These are phyloP conservation scores for Lontra canadensis DNA, from an alignment of 2,113 vertebrate genomes.

Conservation along the genomic window DNA sequence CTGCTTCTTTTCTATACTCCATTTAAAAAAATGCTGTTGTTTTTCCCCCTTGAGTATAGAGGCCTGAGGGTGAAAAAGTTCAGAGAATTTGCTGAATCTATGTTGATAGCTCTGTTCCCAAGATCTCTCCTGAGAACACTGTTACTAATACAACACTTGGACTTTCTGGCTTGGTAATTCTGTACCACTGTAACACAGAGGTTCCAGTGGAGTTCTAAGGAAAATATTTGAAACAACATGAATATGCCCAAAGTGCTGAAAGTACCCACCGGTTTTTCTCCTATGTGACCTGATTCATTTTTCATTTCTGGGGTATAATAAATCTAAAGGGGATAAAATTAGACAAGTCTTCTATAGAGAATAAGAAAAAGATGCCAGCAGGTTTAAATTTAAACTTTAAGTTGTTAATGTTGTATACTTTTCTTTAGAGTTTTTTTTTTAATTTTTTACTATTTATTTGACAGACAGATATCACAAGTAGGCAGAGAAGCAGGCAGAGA, in stretches of 20 bases:
- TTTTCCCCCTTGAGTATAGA: neutral
- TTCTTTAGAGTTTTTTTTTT: neutral
- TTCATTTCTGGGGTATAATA: neutral
- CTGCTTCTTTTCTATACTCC: neutral
- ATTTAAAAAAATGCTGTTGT: neutral
- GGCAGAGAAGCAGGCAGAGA: too few relatives aligned
- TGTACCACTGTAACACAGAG: neutral
- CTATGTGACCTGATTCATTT: neutral
- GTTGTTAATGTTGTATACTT: neutral
- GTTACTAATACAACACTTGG: neutral
- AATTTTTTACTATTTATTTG: too few relatives aligned
- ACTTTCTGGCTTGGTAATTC: neutral
- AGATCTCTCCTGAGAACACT: neutral
- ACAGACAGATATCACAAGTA: too few relatives aligned
- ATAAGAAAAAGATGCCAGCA: neutral
- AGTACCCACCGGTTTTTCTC: neutral
- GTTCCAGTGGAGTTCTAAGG: neutral
- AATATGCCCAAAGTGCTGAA: constrained; percentile 2
- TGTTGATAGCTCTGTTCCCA: neutral
- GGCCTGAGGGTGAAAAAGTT: neutral
- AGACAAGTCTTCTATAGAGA: neutral
- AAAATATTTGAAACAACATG: constrained; percentile 4
- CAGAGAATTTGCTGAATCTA: neutral
- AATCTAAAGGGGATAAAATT: neutral
- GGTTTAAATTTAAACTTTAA: constrained; percentile 38